These are phyloP conservation scores for Ochropleura plecta DNA, from an alignment of 2,888 invertebrate species.

Conservation along the genomic window DNA sequence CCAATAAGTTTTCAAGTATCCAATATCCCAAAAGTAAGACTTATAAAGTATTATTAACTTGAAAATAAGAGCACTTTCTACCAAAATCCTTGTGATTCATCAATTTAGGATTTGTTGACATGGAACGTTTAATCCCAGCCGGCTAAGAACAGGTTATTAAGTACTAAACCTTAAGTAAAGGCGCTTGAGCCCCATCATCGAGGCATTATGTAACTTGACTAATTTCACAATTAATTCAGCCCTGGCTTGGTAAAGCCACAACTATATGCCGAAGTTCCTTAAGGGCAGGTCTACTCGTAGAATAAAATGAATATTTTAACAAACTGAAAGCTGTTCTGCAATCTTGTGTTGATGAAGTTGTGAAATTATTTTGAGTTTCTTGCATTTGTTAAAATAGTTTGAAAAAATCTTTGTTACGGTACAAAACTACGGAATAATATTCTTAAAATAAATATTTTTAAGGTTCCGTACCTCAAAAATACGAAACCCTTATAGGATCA, in stretches of 20 bases:
- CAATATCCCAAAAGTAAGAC: conserved; percentile 22
- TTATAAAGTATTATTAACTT: conserved; percentile 24
- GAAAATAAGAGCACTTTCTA: conserved; percentile 31
- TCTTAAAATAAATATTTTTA: no score
- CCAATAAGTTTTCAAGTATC: conserved; percentile 10
- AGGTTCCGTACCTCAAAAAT: no score
- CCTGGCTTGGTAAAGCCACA: conserved; percentile 63
- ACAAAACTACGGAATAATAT: no score
- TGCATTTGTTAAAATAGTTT: no score
- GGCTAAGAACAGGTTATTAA: conserved; percentile 74
- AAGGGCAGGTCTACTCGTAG: conserved; percentile 27
- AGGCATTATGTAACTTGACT: conserved; percentile 70
- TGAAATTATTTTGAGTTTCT: neutral
- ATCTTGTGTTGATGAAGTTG: conserved; percentile 23
- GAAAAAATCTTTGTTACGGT: no score
- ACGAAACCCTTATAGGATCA: no score
- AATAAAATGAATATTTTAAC: conserved; percentile 55
- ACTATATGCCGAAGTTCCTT: conserved; percentile 61
- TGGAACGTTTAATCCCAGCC: conserved; percentile 66
- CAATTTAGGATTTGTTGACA: conserved; percentile 62
- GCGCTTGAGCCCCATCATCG: conserved; percentile 65
- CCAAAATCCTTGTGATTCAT: conserved; percentile 54
- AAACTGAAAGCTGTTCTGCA: conserved; percentile 14
- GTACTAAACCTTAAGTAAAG: conserved; percentile 74
- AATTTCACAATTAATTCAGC: conserved; percentile 73